Base-by-base conservation (phyloP, 2,113 vertebrate genomes). In the Salvelinus alpinus region DNA sequence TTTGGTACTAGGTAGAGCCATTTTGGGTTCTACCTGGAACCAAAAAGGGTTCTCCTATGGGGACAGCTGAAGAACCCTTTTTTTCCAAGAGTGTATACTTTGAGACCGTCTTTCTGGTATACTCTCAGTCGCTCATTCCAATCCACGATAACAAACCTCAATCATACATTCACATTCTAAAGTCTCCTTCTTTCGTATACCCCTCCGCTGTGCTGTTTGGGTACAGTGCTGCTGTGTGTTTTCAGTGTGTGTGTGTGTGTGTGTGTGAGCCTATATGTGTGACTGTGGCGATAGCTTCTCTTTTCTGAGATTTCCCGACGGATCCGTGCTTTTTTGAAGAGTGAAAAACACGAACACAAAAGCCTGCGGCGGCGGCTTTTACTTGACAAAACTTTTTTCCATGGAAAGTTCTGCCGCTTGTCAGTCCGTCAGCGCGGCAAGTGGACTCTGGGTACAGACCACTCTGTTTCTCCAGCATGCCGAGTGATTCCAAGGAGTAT, bases 321-420 rank as follows among this genome's bases (percentile, higher is more conserved):
- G 86, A 87, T 87, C 80, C 82, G 68, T 68, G 79, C 84, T 86
- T 90, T 84, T 87, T 90, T 84, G 47, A 80, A 90, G 86, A 86
- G 85, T 84, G 27, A 77, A 82, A 82, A 79, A 76, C 77, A 76
- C 11, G 2, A 89, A 90, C 81, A 92, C 89, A 89, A 90, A 88
- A 80, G 80, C 74, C 86, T 85, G 86, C 71, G 78, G 70, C 20
- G 59, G 68, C 78, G 3, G 51, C 14, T 54, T 54, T 74, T 70
- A 60, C 72, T 76, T 86, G 88, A 68, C 78, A 79, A 89, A 82
- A 5, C 5, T 86, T 85, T 89, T 91, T 94, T 94, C 90, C 88
- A 89, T 87, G 86, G 91, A 91, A 93, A 92, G 87, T 91, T 85
- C 88, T 94, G 80, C 88, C 82, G 65, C 88, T 89, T 88, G 86